Evolutionary conservation across 2,797 vertebrate species (phyloP), one percentile per base, ranked within the genome.

Genomic region (Borostomias antarcticus): DNA sequence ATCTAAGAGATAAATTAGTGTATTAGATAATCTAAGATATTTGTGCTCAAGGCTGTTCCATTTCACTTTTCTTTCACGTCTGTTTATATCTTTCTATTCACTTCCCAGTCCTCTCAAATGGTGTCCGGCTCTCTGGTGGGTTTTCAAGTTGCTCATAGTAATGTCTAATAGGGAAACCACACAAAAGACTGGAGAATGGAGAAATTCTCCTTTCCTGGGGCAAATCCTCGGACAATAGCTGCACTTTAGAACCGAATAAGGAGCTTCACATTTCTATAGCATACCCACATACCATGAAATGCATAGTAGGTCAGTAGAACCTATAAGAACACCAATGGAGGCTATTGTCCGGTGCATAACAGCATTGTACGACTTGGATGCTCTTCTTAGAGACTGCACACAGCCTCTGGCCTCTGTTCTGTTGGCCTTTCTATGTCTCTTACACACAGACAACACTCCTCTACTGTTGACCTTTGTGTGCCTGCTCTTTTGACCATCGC

Each of bases 311-410:
- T 50, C 4, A 9, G 9, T 4, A 35, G 32, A 35, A 35, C 9
- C 4, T 35, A 4, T 35, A 4, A 4, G 4, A 9, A 1, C 45
- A 48, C n/a, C 32, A n/a, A 56, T 56, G 62, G 47, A 3, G 15
- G 26, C 57, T 67, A 76, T 78, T 77, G 61, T 79, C 5, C 47
- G 53, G 65, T 59, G 54, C 13, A 21, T 28, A 70, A 74, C 79
- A 62, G 63, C 32, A 64, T 62, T 63, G 48, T 52, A 73, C 23
- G 67, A 71, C 62, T 67, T 73, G 63, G 65, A 69, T n/a, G 71
- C 43, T 58, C 35, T n/a, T 62, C 21, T 82, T 17, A 79, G 40
- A 17, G 40, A 43, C 40, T 43, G 57, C 75, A 32, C 47, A n/a
- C 17, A 56, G 28, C 29, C 53, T 33, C 8, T 51, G 50, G 53